Conservation (phyloP, 2,888 invertebrate genomes). For the Cyclophora punctaria region DNA sequence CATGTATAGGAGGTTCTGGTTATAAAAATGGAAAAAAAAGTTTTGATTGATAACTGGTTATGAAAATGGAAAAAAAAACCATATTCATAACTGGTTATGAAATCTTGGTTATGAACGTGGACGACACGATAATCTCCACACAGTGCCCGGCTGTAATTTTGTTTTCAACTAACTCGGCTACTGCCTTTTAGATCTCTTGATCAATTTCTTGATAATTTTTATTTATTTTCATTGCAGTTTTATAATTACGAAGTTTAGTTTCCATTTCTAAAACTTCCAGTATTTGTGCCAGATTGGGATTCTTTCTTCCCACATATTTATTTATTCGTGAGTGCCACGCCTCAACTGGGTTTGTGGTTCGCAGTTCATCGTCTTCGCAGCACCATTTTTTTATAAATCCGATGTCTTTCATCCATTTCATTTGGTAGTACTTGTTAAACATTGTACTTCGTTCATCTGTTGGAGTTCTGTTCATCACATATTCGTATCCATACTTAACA, state of each 20-base stretch:
- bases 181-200: background rate
- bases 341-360: slow-evolving; percentile 4
- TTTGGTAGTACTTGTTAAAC: slow-evolving; percentile 5
- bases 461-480: no score
- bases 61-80: no score
- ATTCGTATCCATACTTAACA: no score
- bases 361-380: slow-evolving; percentile 4
- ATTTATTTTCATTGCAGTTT: background rate
- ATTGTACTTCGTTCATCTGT: slow-evolving; percentile 1
- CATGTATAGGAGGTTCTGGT: no score
- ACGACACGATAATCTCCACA: background rate
- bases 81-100: no score
- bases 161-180: background rate
- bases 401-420: slow-evolving; percentile 2
- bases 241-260: background rate
- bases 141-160: background rate
- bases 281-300: slow-evolving; percentile 1
- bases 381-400: slow-evolving; percentile 3
- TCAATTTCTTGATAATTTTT: slow-evolving; percentile 1
- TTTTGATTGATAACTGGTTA: no score
- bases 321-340: slow-evolving; percentile 6
- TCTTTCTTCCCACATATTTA: slow-evolving; percentile 2
- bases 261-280: slow-evolving; percentile 1
- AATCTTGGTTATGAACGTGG: no score
- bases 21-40: no score